Percentiles rank a stretch among this genome's conserved stretches.
Conservation (phyloP, 2,113 vertebrate genomes). For the Todiramphus chloris region DNA sequence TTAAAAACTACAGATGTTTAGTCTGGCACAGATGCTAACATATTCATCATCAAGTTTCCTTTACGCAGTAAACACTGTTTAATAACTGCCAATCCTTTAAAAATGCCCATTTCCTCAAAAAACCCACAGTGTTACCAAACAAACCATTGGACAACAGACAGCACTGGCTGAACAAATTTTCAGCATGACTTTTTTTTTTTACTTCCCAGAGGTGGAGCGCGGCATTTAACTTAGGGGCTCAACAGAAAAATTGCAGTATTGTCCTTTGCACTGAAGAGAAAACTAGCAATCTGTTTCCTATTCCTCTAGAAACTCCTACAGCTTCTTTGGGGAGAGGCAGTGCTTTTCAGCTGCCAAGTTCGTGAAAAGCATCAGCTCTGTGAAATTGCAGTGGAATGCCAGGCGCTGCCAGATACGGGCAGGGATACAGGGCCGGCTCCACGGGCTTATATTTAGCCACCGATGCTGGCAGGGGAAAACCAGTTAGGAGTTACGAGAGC, state of each 20-base stretch:
- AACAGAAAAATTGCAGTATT: neutral
- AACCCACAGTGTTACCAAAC: neutral
- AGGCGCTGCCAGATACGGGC: constrained; percentile 41
- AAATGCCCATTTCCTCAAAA: constrained; percentile 6
- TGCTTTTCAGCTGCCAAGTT: constrained; percentile 35
- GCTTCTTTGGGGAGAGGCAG: neutral
- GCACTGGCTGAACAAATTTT: neutral
- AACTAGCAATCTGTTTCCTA: constrained; percentile 35
- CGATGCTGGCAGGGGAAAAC: neutral
- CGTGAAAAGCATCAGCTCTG: constrained; percentile 20
- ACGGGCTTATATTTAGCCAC: constrained; percentile 51
- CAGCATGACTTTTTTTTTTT: neutral
- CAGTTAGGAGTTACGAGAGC: constrained; percentile 1
- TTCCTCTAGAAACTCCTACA: constrained; percentile 21
- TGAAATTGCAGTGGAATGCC: neutral
- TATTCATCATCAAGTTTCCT: neutral
- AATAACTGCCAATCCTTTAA: constrained; percentile 27
- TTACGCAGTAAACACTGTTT: constrained; percentile 1
- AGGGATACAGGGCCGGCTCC: neutral
- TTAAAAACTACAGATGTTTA: constrained; percentile 53
- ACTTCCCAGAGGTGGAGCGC: neutral
- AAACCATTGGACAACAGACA: neutral
- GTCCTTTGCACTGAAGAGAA: constrained; percentile 20
- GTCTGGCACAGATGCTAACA: constrained; percentile 25
- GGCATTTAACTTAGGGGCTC: neutral